phyloP scores from a whole-genome alignment of 2,113 vertebrate species.

The Phyllostomus hastatus region DNA sequence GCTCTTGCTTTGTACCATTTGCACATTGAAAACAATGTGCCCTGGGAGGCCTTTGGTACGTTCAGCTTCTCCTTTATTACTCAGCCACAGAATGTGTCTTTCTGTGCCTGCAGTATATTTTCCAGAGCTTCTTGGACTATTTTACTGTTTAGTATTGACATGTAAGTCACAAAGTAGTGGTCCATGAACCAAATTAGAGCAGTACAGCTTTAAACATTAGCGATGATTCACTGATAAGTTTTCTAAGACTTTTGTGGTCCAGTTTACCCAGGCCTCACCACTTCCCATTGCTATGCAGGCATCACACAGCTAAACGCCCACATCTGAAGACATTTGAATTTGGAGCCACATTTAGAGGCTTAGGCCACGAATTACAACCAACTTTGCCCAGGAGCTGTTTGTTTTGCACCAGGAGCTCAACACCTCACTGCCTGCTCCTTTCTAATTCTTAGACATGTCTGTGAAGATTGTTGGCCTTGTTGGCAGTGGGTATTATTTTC shows the following conservation, averaged over 20 bases:
- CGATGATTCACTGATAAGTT: background rate
- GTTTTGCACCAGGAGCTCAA: background rate
- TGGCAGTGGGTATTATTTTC: background rate
- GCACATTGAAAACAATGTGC: background rate
- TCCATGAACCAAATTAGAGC: background rate
- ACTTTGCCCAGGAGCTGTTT: background rate
- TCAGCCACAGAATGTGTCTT: background rate
- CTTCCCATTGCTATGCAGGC: background rate
- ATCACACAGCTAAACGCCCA: rapidly evolving
- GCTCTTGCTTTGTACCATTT: background rate
- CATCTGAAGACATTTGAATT: background rate
- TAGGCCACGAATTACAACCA: no score
- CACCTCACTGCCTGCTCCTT: background rate
- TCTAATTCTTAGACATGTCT: background rate
- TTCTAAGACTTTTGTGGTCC: background rate
- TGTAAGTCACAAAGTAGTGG: background rate
- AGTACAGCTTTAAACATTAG: background rate
- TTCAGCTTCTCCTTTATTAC: background rate
- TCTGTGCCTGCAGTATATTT: background rate
- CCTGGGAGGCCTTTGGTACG: background rate
- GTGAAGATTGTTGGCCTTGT: background rate
- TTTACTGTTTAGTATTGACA: background rate
- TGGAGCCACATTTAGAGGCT: background rate
- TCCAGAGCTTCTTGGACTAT: background rate
- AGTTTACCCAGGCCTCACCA: background rate